A percentile compares a stretch with the other conserved stretches of the same genome.
These are phyloP conservation scores for Tanaodytes sp. DNA, from an alignment of 2,888 invertebrate species.

Conservation along the genomic window DNA sequence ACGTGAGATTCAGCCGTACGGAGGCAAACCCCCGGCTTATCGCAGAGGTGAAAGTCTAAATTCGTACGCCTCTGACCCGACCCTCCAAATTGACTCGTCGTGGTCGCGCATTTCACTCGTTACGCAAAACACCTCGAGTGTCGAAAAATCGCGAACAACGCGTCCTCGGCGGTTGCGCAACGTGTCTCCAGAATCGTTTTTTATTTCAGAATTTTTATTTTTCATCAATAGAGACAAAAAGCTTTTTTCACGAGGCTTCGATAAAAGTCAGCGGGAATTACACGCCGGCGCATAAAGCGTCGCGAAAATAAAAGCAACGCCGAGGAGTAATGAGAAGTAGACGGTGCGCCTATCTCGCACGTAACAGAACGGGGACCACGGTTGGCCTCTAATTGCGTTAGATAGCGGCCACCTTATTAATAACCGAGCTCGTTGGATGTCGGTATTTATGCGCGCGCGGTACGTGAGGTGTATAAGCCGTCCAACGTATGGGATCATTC, in stretches of 20 bases:
- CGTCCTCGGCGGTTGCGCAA: too few species aligned
- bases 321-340: conserved; percentile 45
- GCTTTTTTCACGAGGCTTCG: too few species aligned
- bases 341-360: conserved; percentile 59
- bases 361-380: conserved; percentile 56
- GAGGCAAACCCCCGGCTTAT: conserved; percentile 24
- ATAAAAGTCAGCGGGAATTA: conserved; percentile 21
- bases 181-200: too few species aligned
- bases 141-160: too few species aligned
- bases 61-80: conserved; percentile 24
- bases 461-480: conserved; percentile 53
- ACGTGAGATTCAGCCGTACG: conserved; percentile 42
- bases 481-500: conserved; percentile 61
- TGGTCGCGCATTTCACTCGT: conserved; percentile 54
- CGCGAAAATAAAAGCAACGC: conserved; percentile 32
- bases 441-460: conserved; percentile 53
- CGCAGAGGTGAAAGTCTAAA: conserved; percentile 44
- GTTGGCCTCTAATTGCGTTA: conserved; percentile 71
- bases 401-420: conserved; percentile 72
- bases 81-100: conserved; percentile 25
- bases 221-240: too few species aligned
- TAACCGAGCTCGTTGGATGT: conserved; percentile 66
- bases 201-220: too few species aligned
- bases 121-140: conserved; percentile 70
- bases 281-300: conserved; percentile 27